Evolutionary conservation across 1,140 invertebrate genomes (phyloP), one percentile per base, ranked within the genome.

Genomic region (Protaetia brevitarsis): DNA sequence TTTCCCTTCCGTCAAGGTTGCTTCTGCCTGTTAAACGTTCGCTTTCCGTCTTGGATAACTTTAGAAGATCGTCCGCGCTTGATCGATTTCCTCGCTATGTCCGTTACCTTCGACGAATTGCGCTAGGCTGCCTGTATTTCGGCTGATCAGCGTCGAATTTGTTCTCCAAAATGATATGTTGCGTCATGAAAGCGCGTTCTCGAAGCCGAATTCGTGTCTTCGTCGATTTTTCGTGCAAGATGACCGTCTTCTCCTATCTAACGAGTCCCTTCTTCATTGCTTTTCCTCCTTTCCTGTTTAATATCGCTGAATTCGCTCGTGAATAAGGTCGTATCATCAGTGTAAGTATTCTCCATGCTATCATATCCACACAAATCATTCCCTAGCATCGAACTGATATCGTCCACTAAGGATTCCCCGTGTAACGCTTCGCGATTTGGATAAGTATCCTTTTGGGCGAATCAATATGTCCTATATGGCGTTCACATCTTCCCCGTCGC

Each of bases 31-130:
- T 71, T 73, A 2, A 34, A 76, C 73, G 30, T 76, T 78, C 0
- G 72, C 69, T 69, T n/a, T 77, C 76, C 0, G 75, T 77, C 16
- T 78, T 78, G 34, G 71, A 68, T 29, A 70, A 57, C 64, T 77
- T n/a, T 76, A 10, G 64, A 71, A 23, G 71, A 45, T 37, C 66
- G 64, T 1, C 57, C 58, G 11, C 73, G 64, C 69, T 88, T 88
- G 73, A 91, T 89, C 2, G 90, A 92, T 73, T 85, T 84, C 57
- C 88, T 84, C 1, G 87, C 89, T 64, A 92, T 92, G 74, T 92
- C 90, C n/a, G 75, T 85, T 91, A 29, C 89, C 89, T 79, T 91
- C 90, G 66, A 87, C 88, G 73, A 91, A 91, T 69, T 90, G 85
- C 4, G 89, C 89, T 69, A 91, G 79, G 74, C 88, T 89, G 72